These are phyloP conservation scores for Caenorhabditis sp. DNA, from an alignment of 2,888 invertebrate species.

Conservation along the genomic window DNA sequence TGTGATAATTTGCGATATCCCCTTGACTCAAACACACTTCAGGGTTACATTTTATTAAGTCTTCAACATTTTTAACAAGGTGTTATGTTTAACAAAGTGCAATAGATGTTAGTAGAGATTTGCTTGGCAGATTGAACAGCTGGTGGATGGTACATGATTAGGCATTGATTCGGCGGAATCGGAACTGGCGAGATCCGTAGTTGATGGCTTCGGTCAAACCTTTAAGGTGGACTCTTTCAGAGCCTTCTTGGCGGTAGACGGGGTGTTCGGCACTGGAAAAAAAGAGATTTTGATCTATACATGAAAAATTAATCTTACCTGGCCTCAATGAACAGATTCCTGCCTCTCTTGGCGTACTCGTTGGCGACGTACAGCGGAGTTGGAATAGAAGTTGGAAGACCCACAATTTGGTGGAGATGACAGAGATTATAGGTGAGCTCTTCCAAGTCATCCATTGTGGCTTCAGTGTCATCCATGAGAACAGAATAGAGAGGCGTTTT, in stretches of 20 bases:
- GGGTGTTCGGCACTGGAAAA: background rate
- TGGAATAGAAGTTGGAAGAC: constrained; percentile 74
- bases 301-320: constrained; percentile 21
- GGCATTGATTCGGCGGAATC: constrained; percentile 19
- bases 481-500: constrained; percentile 79
- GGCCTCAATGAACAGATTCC: constrained; percentile 39
- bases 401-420: constrained; percentile 78
- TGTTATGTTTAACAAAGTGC: background rate
- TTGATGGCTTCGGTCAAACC: background rate
- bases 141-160: background rate
- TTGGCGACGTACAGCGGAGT: constrained; percentile 78
- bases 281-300: background rate
- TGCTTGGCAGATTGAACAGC: background rate
- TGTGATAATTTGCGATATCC: no score
- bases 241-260: background rate
- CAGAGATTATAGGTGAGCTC: constrained; percentile 74
- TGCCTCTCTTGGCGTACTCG: constrained; percentile 77
- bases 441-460: constrained; percentile 72
- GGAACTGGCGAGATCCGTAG: constrained; percentile 11
- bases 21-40: no score
- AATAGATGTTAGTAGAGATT: background rate
- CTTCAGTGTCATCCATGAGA: constrained; percentile 71
- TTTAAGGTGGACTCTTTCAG: constrained; percentile 1
- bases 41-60: background rate
- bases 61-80: constrained; percentile 1